A percentile compares a stretch with the other conserved stretches of the same genome.
These are phyloP conservation scores for Toxostoma redivivum DNA, from an alignment of 2,113 vertebrate genomes.

Conservation along the genomic window DNA sequence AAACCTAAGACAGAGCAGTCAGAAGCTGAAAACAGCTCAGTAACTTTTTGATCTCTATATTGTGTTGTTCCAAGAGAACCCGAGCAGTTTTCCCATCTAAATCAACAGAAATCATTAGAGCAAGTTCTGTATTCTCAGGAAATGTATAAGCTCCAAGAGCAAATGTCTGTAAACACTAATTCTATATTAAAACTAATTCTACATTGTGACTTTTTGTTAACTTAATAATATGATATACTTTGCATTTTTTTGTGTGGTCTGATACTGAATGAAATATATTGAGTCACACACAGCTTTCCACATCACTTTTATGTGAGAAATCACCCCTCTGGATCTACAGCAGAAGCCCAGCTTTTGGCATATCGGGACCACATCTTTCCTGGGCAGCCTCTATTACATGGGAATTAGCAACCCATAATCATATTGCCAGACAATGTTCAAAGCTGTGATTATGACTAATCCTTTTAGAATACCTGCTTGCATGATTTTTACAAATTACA, in stretches of 20 bases:
- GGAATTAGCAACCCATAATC: not conserved
- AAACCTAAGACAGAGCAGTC: not conserved
- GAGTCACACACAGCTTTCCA: not conserved
- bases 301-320: not conserved
- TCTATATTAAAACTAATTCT: not conserved
- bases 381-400: not conserved
- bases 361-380: not conserved
- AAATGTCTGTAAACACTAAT: not conserved
- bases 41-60: not conserved
- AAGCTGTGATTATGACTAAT: not conserved
- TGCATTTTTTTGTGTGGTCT: not conserved
- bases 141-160: not conserved
- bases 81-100: not conserved
- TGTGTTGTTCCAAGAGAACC: not conserved
- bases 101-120: not conserved
- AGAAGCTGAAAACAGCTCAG: not conserved
- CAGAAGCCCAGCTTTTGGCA: not conserved
- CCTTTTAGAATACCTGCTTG: not conserved
- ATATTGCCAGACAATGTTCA: not conserved
- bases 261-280: not conserved
- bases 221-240: not conserved
- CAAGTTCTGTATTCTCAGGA: not conserved
- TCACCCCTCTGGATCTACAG: rapidly evolving
- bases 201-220: not conserved
- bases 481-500: not conserved